These are phyloP conservation scores for Myotis myotis DNA, from an alignment of 2,797 vertebrate species.

Conservation along the genomic window DNA sequence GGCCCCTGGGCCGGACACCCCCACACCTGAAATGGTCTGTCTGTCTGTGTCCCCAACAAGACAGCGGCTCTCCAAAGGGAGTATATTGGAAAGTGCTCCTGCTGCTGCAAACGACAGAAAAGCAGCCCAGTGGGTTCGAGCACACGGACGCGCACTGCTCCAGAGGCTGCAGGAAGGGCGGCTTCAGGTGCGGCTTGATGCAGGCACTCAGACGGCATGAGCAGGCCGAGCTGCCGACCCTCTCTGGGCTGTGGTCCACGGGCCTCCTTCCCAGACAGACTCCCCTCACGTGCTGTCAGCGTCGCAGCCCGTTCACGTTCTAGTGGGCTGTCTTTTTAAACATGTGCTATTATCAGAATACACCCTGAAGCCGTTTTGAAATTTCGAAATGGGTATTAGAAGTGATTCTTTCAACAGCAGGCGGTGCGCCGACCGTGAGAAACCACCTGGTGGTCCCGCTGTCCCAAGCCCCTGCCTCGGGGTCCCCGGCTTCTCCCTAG, in stretches of 20 bases:
- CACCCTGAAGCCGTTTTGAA: background rate
- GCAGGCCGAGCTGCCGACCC: background rate
- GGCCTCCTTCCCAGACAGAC: background rate
- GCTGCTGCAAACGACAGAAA: background rate
- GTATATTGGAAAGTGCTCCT: background rate
- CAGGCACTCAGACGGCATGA: background rate
- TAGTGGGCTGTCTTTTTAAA: background rate
- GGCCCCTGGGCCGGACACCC: background rate
- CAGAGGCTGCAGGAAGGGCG: background rate
- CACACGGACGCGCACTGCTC: too few species aligned
- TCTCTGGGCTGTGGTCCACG: background rate
- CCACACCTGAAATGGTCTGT: background rate
- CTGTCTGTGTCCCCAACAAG: background rate
- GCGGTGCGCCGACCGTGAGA: background rate
- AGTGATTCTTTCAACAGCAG: background rate
- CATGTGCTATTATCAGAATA: background rate
- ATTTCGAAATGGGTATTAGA: background rate
- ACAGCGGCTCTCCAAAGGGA: background rate
- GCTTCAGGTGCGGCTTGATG: background rate
- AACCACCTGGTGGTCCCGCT: rapidly evolving
- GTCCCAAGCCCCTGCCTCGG: rapidly evolving
- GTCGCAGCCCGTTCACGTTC: background rate
- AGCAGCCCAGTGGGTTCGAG: background rate
- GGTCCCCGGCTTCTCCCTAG: rapidly evolving
- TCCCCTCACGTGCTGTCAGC: background rate